These are phyloP conservation scores for Pantherophis vulpinus DNA, from an alignment of 2,797 vertebrate genomes.

Conservation along the genomic window DNA sequence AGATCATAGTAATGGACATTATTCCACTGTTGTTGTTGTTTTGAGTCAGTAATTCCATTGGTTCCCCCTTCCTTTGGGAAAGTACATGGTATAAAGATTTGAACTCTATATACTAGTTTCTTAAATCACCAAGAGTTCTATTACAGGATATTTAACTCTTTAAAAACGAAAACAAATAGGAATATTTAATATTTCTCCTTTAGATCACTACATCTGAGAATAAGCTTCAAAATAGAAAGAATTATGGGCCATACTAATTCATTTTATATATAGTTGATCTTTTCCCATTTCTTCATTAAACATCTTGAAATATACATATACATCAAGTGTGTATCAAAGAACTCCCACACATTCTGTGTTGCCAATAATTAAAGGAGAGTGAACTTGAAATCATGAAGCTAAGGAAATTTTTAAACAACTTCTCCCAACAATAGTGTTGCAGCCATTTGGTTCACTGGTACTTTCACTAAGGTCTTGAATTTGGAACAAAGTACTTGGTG, in stretches of 20 bases:
- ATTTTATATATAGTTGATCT: slow-evolving; percentile 23
- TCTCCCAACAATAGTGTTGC: slow-evolving; percentile 59
- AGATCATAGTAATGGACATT: neutral
- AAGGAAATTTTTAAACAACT: slow-evolving; percentile 1
- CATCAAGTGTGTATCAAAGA: neutral
- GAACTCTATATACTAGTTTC: neutral
- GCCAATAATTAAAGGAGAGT: slow-evolving; percentile 42
- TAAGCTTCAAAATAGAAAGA: neutral
- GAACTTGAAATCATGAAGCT: slow-evolving; percentile 23
- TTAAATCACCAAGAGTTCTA: neutral
- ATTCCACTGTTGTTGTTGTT: slow-evolving; percentile 14
- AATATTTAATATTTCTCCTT: neutral
- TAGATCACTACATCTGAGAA: neutral
- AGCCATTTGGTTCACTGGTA: slow-evolving; percentile 64
- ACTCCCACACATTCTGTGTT: slow-evolving; percentile 3
- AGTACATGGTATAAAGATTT: neutral
- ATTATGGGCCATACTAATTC: neutral
- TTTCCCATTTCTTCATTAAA: neutral
- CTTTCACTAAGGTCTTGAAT: slow-evolving; percentile 61
- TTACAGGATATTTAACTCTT: neutral
- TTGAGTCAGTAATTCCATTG: neutral
- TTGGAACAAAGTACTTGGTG: slow-evolving; percentile 64
- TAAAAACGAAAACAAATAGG: neutral
- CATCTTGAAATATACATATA: slow-evolving; percentile 4
- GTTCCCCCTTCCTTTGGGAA: neutral